Conservation (phyloP, 2,888 invertebrate genomes). For the Cryptocephalus primarius region DNA sequence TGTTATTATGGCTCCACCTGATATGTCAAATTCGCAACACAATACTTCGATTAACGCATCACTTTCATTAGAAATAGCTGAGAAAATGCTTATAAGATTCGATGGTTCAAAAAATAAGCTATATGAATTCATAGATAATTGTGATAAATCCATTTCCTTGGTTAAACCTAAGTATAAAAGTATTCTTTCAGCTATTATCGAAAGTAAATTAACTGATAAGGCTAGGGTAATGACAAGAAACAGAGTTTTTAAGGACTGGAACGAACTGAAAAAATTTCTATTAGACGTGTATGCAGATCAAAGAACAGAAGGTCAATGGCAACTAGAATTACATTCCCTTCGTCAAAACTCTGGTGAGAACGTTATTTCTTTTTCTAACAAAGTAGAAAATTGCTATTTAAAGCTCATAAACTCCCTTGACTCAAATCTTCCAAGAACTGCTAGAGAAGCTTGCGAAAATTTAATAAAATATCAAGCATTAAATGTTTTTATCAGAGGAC, state of each 20-base stretch:
- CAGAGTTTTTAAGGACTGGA: constrained; percentile 14
- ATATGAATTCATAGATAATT: constrained; percentile 8
- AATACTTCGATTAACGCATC: too few relatives aligned
- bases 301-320: constrained; percentile 20
- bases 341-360: constrained; percentile 17
- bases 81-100: constrained; percentile 10
- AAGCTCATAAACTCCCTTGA: constrained; percentile 17
- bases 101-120: constrained; percentile 11
- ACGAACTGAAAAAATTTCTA: constrained; percentile 4
- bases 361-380: constrained; percentile 18
- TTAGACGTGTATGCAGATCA: constrained; percentile 15
- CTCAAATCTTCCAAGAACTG: not conserved
- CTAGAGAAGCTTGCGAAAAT: not conserved
- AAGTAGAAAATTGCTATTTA: constrained; percentile 20
- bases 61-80: constrained; percentile 7
- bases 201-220: constrained; percentile 17
- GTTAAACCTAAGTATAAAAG: constrained; percentile 5
- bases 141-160: constrained; percentile 8
- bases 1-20: too few relatives aligned
- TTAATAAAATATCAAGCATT: constrained; percentile 5
- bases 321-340: constrained; percentile 20
- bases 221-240: constrained; percentile 14
- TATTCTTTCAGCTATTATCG: constrained; percentile 13
- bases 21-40: too few relatives aligned
- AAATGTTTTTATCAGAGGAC: constrained; percentile 7